phyloP scores from a whole-genome alignment of 2,113 vertebrate genomes.

The Thamnophis sirtalis region DNA sequence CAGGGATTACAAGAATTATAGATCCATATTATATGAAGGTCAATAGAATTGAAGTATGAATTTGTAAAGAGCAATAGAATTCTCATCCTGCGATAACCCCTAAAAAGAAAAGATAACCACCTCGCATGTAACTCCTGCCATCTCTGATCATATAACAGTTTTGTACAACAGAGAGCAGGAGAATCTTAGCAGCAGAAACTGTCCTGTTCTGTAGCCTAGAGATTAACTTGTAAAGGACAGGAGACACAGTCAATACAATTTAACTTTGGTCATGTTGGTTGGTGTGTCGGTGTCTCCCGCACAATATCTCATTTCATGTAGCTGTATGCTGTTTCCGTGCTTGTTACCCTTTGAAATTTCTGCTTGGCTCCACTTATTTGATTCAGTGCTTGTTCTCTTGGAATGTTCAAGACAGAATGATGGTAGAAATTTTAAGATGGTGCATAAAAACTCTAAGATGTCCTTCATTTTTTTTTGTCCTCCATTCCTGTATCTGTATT shows the following conservation, averaged over 20 bases:
- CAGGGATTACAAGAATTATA: not conserved
- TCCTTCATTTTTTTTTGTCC: not conserved
- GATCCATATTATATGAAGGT: not conserved
- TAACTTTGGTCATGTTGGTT: not conserved
- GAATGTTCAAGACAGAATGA: not conserved
- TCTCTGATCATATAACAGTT: not conserved
- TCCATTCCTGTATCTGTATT: not conserved
- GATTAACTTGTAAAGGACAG: conserved; percentile 4
- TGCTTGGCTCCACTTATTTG: not conserved
- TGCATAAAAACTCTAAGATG: not conserved
- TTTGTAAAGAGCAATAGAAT: not conserved
- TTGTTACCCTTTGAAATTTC: not conserved
- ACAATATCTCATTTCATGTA: not conserved
- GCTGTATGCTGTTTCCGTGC: not conserved
- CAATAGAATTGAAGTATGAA: not conserved
- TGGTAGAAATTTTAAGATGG: not conserved
- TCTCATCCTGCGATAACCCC: not conserved
- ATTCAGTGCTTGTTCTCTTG: not conserved
- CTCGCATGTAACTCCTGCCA: not conserved
- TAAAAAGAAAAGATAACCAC: not conserved
- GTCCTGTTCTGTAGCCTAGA: not conserved
- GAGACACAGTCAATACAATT: conserved; percentile 6
- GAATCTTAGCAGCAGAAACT: not conserved
- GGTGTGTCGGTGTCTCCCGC: not conserved
- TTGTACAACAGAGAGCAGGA: not conserved